Percentiles rank a stretch among this genome's conserved stretches.
Evolutionary conservation across 2,888 invertebrate genomes (phyloP).

Genomic region (Melanotus villosus): DNA sequence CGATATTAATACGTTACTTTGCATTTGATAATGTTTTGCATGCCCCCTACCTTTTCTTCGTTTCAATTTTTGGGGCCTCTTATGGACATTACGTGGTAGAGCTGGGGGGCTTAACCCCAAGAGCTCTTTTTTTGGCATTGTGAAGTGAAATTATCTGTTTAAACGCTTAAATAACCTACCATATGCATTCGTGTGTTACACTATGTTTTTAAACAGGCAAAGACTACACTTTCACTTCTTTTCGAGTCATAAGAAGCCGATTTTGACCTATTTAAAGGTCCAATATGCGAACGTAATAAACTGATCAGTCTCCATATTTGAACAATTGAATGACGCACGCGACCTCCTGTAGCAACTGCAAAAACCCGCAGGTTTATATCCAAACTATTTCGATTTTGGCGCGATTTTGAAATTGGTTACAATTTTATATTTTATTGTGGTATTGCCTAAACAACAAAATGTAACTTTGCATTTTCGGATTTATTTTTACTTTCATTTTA

Average conservation of each 20-base stretch:
- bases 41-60: conserved; percentile 50
- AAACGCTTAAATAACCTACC: conserved; percentile 39
- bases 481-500: too few relatives aligned
- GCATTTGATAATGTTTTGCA: conserved; percentile 14
- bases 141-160: conserved; percentile 14
- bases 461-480: too few relatives aligned
- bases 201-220: conserved; percentile 23
- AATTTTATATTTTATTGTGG: too few relatives aligned
- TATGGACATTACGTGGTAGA: conserved; percentile 42
- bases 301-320: conserved; percentile 23
- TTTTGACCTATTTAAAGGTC: conserved; percentile 38
- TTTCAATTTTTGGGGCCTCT: conserved; percentile 46
- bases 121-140: conserved; percentile 46
- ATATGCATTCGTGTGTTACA: conserved; percentile 38
- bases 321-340: not conserved
- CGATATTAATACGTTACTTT: conserved; percentile 21
- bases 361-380: too few relatives aligned
- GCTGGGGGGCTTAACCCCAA: conserved; percentile 40
- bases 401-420: too few relatives aligned
- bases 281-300: conserved; percentile 10
- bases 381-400: too few relatives aligned
- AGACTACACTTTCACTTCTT: conserved; percentile 33
- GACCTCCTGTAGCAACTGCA: not conserved
- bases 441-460: too few relatives aligned
- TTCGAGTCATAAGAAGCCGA: conserved; percentile 16